Conservation (phyloP, 2,888 invertebrate genomes). For the Macrosiphum euphorbiae region DNA sequence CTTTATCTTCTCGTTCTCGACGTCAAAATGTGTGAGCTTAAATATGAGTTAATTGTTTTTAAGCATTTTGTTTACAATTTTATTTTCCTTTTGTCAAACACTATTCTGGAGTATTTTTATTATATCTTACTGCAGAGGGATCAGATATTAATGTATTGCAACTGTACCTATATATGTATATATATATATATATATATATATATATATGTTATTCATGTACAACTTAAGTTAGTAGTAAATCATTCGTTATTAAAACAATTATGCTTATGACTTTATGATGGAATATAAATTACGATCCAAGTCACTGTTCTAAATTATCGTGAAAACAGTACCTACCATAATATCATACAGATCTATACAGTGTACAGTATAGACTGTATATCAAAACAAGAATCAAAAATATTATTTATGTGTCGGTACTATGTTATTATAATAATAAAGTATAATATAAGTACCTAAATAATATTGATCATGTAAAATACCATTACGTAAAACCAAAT, state of each 20-base stretch:
- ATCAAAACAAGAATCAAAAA: background rate
- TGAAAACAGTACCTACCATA: background rate
- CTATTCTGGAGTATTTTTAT: background rate
- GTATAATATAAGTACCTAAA: too few relatives aligned
- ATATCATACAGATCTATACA: background rate
- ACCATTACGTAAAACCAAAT: too few relatives aligned
- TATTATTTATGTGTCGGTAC: background rate
- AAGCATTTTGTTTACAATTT: background rate
- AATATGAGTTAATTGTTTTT: slow-evolving; percentile 51
- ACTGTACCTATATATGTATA: background rate
- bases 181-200: too few relatives aligned
- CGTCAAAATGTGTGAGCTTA: slow-evolving; percentile 43
- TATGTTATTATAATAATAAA: background rate
- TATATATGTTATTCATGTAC: background rate
- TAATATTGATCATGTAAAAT: too few relatives aligned
- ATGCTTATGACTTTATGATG: background rate
- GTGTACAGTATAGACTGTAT: too few relatives aligned
- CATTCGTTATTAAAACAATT: too few relatives aligned
- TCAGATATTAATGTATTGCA: background rate
- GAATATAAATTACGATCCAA: background rate
- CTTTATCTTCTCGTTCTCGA: slow-evolving; percentile 32
- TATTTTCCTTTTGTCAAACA: background rate
- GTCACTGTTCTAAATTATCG: background rate
- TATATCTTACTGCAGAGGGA: background rate
- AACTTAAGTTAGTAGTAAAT: too few relatives aligned